phyloP scores from a whole-genome alignment of 2,113 vertebrate species.

The Osmerus mordax region DNA sequence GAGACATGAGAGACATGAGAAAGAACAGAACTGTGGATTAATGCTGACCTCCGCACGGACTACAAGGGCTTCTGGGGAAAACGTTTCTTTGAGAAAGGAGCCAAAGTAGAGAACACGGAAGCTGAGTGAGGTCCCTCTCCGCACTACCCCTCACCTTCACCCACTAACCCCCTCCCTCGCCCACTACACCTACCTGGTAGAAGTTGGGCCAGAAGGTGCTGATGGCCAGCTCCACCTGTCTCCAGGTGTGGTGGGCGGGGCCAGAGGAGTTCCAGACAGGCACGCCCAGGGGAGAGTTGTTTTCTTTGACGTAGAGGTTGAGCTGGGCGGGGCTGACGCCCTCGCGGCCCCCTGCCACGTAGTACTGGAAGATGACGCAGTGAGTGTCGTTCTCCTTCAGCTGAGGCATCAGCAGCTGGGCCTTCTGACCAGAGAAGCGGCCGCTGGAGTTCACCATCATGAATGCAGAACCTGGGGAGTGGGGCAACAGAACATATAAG shows the following conservation, averaged over 20 bases:
- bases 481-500: not conserved
- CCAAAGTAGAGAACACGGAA: too few species aligned
- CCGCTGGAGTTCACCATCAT: constrained; percentile 90
- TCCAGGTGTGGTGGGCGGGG: constrained; percentile 80
- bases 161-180: not conserved
- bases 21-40: too few species aligned
- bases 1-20: too few species aligned
- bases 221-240: constrained; percentile 87
- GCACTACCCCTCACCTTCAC: not conserved
- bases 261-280: constrained; percentile 87
- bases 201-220: constrained; percentile 96
- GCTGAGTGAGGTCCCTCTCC: too few species aligned
- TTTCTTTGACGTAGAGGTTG: constrained; percentile 86
- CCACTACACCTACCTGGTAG: constrained; percentile 81
- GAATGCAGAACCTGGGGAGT: constrained; percentile 80
- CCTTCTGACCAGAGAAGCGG: constrained; percentile 76
- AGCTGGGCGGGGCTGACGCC: constrained; percentile 77
- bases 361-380: constrained; percentile 91
- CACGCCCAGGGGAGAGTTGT: constrained; percentile 83
- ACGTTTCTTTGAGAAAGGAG: too few species aligned
- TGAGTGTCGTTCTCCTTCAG: constrained; percentile 96
- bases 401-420: constrained; percentile 84
- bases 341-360: constrained; percentile 81
- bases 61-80: too few species aligned
- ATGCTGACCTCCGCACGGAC: too few species aligned